Evolutionary conservation across 2,797 vertebrate genomes (phyloP), one percentile per base, ranked within the genome.

Genomic region (Molossus alvarezi): DNA sequence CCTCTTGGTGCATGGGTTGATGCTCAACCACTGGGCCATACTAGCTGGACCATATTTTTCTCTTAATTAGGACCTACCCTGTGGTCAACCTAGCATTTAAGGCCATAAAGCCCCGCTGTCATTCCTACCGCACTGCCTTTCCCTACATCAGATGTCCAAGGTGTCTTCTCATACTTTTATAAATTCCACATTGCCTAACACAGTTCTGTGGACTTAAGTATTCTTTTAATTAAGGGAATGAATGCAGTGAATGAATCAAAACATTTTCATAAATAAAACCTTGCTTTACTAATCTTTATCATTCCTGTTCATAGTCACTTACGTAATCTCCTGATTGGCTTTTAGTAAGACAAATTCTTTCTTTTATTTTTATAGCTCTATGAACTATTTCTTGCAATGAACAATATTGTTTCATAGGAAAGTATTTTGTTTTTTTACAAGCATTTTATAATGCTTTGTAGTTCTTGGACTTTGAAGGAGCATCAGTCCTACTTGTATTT

Each of bases 261-360:
- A 55, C 60, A n/a, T 94, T 90, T 96, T 91, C 65, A 25, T 88
- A 29, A 87, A 53, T 86, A 75, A 82, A 92, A 48, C 77, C 23
- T 90, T 93, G 41, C 9, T 85, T 20, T 90, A 21, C 29, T 53
- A 48, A 51, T 84, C 33, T 91, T 94, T 53, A 84, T 57, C 55
- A 87, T 8, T 91, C 25, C 25, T 95, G 1, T 37, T 72, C 29
- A 25, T 27, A 55, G 27, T 73, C 33, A 83, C 79, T 77, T 88
- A 69, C 75, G 69, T 69, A 58, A 13, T 65, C 27, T 92, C 27
- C 29, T 55, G 58, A 91, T 60, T 86, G 58, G n/a, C 60, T 93
- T 51, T 90, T 51, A 88, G 41, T n/a, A 27, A 82, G 62, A 77
- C 14, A 62, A 7, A 7, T 29, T 72, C 2, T 10, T 80, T 62